A percentile compares a stretch with the other conserved stretches of the same genome.
Evolutionary conservation across 1,140 invertebrate species (phyloP).

Genomic region (Zaprionus gabonicus): DNA sequence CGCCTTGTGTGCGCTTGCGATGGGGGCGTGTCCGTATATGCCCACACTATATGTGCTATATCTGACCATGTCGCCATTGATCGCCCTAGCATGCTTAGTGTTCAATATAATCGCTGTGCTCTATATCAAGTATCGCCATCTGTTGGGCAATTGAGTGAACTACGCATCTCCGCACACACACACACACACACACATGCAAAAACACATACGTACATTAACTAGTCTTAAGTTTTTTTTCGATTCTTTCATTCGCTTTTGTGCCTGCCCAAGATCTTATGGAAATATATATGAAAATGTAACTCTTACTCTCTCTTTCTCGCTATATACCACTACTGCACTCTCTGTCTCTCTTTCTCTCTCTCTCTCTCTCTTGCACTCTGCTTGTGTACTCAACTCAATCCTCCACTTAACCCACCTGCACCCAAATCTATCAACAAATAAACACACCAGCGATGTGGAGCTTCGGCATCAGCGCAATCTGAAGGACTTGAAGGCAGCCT

Average conservation of each 20-base stretch:
- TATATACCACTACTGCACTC: slow-evolving; percentile 33
- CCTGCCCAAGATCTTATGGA: slow-evolving; percentile 8
- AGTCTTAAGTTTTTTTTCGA: slow-evolving; percentile 7
- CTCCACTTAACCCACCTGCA: slow-evolving; percentile 17
- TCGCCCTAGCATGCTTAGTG: slow-evolving; percentile 77
- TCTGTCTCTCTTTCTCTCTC: slow-evolving; percentile 14
- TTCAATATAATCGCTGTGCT: slow-evolving; percentile 78
- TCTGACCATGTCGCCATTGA: slow-evolving; percentile 80
- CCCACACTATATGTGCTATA: slow-evolving; percentile 78
- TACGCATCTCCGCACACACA: not conserved
- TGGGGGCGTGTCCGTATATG: slow-evolving; percentile 78
- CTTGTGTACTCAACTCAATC: slow-evolving; percentile 44
- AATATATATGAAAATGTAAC: slow-evolving; percentile 26
- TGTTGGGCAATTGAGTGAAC: slow-evolving; percentile 51
- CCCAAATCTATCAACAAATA: slow-evolving; percentile 34
- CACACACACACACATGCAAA: not conserved
- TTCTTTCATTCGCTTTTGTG: slow-evolving; percentile 13
- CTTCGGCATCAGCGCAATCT: slow-evolving; percentile 79
- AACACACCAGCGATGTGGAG: slow-evolving; percentile 73
- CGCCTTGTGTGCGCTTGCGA: slow-evolving; percentile 69
- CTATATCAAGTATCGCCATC: slow-evolving; percentile 76
- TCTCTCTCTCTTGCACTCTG: slow-evolving; percentile 23
- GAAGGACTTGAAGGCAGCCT: slow-evolving; percentile 81
- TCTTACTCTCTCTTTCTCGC: slow-evolving; percentile 50
- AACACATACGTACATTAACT: not conserved